These are phyloP conservation scores for Catharus bicknelli DNA, from an alignment of 2,113 vertebrate species.

Conservation along the genomic window DNA sequence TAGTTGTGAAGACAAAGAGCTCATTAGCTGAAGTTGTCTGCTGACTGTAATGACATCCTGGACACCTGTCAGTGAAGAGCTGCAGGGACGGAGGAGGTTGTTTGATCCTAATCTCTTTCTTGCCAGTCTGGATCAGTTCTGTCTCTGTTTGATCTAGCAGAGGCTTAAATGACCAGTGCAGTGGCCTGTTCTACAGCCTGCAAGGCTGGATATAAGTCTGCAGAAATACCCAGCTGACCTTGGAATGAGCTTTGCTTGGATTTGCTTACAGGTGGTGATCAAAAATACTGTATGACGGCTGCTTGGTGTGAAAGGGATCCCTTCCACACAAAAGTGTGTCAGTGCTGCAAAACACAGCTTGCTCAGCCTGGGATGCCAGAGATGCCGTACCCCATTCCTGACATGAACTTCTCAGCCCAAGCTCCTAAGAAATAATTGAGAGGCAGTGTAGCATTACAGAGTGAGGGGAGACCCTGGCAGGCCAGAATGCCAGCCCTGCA, in stretches of 20 bases:
- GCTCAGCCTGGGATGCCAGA: constrained; percentile 50
- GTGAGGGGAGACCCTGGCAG: background rate
- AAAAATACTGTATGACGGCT: constrained; percentile 1
- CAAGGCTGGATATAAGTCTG: constrained; percentile 46
- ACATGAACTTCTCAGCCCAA: background rate
- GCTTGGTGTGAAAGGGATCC: constrained; percentile 38
- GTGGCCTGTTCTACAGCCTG: background rate
- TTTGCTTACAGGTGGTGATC: constrained; percentile 43
- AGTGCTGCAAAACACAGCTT: constrained; percentile 44
- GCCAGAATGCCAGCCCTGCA: background rate
- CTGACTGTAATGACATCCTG: constrained; percentile 14
- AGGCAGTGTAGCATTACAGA: background rate
- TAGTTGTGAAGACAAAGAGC: background rate
- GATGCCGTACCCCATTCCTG: constrained; percentile 9
- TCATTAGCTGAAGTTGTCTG: background rate
- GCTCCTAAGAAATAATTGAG: background rate
- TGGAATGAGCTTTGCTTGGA: constrained; percentile 47
- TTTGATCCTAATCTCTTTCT: constrained; percentile 59
- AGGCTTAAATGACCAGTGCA: background rate
- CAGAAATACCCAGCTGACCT: constrained; percentile 66
- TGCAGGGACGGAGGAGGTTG: background rate
- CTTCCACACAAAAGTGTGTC: constrained; percentile 20
- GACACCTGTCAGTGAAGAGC: constrained; percentile 37
- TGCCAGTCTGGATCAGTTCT: constrained; percentile 30
- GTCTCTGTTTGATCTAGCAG: constrained; percentile 23